Base-by-base conservation (phyloP, 2,888 invertebrate genomes). In the Abrostola tripartita region DNA sequence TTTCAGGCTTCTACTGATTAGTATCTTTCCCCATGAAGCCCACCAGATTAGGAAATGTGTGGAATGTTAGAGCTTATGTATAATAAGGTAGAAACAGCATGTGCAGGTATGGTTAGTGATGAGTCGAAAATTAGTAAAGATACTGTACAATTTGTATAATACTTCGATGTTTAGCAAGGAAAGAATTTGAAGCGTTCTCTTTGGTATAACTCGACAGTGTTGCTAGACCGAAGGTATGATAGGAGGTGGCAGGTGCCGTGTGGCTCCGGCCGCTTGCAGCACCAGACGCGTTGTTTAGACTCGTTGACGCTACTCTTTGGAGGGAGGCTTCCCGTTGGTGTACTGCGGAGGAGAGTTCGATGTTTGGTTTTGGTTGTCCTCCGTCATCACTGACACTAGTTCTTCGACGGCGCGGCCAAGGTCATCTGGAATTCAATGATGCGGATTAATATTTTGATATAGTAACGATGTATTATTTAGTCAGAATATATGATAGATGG, bases 371-470 rank as follows among this genome's bases (percentile, higher is more conserved):
- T 82, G 88, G 63, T 86, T 83, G 37, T 96, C 96, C 85, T 98
- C 98, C 85, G 98, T 97, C 96, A 98, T 98, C 58, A 98, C 98
- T 52, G 97, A 97, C 74, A 98, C 98, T 84, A 98, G 95, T 85
- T 97, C 97, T 85, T 98, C 98, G 79, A 98, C 97, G 65, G 98
- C 98, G 90, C 97, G 96, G 64, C 98, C 98, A 76, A 98, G 95
- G 92, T 98, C 98, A 88, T 97, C 98, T 96, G 95, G 53, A 93
- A 94, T 79, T 49, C 67, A 66, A 65, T 61, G 61, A 49, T 38
- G 2, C 37, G 6, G 6, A 47, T 72, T 52, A 55, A 6, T 14
- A 36, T 11, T 0, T 36, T 36, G 8, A n/a, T 37, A 10, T 8
- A 44, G 0, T 6, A 12, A 0, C 14, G 7, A 0, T 8, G 14